Base-by-base conservation (phyloP, 2,888 invertebrate species). In the Enchytraeus crypticus region DNA sequence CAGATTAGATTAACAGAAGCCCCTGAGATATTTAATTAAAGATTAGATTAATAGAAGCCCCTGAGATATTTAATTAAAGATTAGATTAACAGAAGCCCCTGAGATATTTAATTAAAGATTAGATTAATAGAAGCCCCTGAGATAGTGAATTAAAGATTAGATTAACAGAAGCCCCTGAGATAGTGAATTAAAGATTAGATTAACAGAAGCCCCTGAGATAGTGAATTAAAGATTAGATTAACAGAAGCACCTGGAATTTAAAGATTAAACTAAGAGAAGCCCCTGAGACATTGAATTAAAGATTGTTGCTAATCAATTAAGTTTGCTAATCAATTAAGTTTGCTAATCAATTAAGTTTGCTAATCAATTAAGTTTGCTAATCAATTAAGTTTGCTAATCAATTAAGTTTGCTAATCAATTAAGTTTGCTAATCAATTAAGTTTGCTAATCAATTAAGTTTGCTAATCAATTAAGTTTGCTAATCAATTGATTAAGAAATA, bases 81-180 rank as follows among this genome's bases (percentile, higher is more conserved):
- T 98, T 98, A 83, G 98, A 98, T 84, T 93, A 98, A 81, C 98
- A 98, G 83, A 98, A 98, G 59, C 98, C 98, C 79, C 80, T 80
- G 71, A 34, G 72, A 73, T 34, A 57, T 53, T 49, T 51, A 63
- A 53, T 8, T 21, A 27, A 32, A 43, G 11, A 27, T 32, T n/a
- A n/a, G 49, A 33, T 33, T 46, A 5, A 38, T 5, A 26, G 21
- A 23, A 53, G 21, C 23, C 32, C 23, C 27, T 4, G 14, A n/a
- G 14, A n/a, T 49, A 23, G 11, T 49, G 14, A 29, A 4, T 26
- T 23, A 14, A n/a, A 49, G 21, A 27, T 32, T n/a, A n/a, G 49
- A 33, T 33, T 46, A 5, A 38, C 3, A 26, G 21, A 23, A 53
- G 21, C 23, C 32, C 23, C 27, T 4, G 14, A n/a, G 14, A n/a